Evolutionary conservation across 2,113 vertebrate species (phyloP).

Genomic region (Leptobrachium ailaonicum): DNA sequence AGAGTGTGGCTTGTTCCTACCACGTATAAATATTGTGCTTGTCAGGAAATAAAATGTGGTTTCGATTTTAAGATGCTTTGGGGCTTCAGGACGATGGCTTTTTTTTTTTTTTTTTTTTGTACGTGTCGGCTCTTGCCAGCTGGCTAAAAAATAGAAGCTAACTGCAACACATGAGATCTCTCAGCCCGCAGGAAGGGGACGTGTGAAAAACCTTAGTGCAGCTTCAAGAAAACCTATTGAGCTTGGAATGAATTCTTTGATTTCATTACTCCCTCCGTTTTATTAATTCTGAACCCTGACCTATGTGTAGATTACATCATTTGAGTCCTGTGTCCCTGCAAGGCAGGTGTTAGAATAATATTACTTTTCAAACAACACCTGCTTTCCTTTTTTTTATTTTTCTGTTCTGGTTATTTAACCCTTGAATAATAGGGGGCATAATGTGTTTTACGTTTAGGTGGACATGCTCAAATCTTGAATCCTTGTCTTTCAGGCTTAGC

Average conservation of each 20-base stretch:
- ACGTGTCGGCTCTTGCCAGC: conserved; percentile 10
- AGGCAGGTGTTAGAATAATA: conserved; percentile 33
- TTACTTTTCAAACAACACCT: background rate
- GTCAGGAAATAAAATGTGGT: conserved; percentile 30
- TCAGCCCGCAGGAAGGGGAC: conserved; percentile 16
- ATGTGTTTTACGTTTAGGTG: too few relatives aligned
- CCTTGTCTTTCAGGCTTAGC: too few relatives aligned
- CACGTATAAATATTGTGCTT: background rate
- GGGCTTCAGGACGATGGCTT: conserved; percentile 6
- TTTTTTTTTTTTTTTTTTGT: conserved; percentile 6
- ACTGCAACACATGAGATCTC: conserved; percentile 20
- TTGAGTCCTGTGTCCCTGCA: background rate
- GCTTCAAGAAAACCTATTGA: conserved; percentile 28
- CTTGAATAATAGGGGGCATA: background rate
- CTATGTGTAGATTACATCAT: conserved; percentile 17
- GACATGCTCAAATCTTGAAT: too few relatives aligned
- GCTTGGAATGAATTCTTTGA: conserved; percentile 14
- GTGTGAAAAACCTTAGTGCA: conserved; percentile 25
- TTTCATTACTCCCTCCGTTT: conserved; percentile 4
- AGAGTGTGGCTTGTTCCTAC: background rate
- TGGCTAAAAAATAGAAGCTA: conserved; percentile 33
- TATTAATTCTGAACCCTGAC: conserved; percentile 30
- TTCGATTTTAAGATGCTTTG: conserved; percentile 15
- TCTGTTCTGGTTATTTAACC: background rate
- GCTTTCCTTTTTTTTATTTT: background rate